Conservation (phyloP, 1,140 invertebrate species). For the Potamilus streckersoni region DNA sequence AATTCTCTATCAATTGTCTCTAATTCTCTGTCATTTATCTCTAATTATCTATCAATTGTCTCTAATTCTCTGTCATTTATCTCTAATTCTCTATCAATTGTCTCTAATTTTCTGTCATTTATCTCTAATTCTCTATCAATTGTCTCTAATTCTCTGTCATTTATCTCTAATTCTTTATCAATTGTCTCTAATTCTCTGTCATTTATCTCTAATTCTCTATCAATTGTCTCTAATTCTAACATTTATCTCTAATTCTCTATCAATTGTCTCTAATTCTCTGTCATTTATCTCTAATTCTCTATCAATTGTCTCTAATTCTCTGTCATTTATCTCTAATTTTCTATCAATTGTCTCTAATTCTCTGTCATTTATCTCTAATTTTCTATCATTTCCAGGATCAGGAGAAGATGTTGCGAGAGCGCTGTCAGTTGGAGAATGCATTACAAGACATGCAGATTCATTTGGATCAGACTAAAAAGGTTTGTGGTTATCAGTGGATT, state of each 20-base stretch:
- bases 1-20: neutral
- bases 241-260: no score
- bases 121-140: no score
- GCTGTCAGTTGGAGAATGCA: conserved; percentile 48
- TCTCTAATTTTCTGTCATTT: no score
- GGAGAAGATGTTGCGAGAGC: conserved; percentile 48
- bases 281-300: neutral
- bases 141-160: no score
- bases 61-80: no score
- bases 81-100: no score
- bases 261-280: neutral
- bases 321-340: neutral
- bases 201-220: no score
- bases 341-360: neutral
- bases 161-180: no score
- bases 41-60: no score
- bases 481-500: conserved; percentile 17
- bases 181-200: no score
- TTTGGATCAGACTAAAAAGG: conserved; percentile 54
- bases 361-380: neutral
- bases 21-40: no score
- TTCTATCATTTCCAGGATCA: conserved; percentile 42
- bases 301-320: neutral
- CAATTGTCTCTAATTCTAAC: no score
- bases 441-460: conserved; percentile 52